Base-by-base conservation (phyloP, 1,140 invertebrate species). In the Lordiphosa stackelbergi region DNA sequence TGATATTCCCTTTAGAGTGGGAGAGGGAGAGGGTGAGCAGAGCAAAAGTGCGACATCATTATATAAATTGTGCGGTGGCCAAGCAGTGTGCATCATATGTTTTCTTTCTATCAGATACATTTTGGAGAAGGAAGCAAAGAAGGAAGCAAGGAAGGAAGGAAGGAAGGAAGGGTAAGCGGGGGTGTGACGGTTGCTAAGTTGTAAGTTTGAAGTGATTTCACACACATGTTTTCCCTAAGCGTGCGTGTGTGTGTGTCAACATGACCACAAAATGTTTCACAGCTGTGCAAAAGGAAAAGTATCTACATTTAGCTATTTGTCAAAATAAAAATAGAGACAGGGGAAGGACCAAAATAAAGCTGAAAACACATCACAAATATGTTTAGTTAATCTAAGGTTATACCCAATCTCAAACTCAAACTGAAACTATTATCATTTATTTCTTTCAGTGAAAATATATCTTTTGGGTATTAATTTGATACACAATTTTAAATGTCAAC, bases 41-140 rank as follows among this genome's bases (percentile, higher is more conserved):
- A 58, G 54, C 64, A 77, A 83, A 83, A 83, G 77, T 83, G 77
- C 77, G 77, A 84, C 77, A 83, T 83, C 77, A 83, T 83, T 83
- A 83, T 83, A 83, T 83, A 83, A 83, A 83, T 77, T 77, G 77
- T 77, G 64, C 57, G 68, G 60, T 64, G 55, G 54, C 41, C 59
- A 47, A 58, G 62, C 42, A n/a, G n/a, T n/a, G 56, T 73, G 72
- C 72, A 83, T 83, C 77, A 83, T 84, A 83, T 83, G 77, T 83
- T 83, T 83, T 59, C 69, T 77, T 8, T 83, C 72, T 69, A 83
- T 63, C 64, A 83, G 77, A 79, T 78, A 74, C 69, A 71, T 72
- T 46, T 10, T 10, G 19, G 19, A 19, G 3, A 19, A 19, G 19
- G 19, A 19, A 19, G 16, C 9, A 42, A 45, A 8, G 11, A 46